Evolutionary conservation across 2,888 invertebrate genomes (phyloP), one percentile per base, ranked within the genome.

Genomic region (Formica aserva): DNA sequence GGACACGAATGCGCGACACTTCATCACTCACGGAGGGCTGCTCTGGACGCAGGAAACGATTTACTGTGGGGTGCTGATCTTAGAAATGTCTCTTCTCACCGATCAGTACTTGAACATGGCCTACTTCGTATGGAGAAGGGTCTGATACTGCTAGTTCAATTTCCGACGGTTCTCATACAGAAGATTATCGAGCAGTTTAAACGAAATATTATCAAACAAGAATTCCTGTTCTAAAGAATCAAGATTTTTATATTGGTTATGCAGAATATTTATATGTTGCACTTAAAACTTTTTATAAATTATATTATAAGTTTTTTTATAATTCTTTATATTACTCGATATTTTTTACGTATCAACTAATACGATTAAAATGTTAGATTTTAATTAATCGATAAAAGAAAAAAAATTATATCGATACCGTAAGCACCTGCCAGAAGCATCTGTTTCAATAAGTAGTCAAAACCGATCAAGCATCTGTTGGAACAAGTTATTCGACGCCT

Each of bases 1-100:
- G 32, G 95, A 94, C 66, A 90, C 90, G 67, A 94, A 93, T 80
- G 88, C 91, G 1, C 90, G 88, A 83, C 88, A 87, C 48, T 93
- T 94, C 72, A 91, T 93, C n/a, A 92, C 92, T 26, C 92, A 94
- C 60, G 93, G 92, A 38, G 93, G 93, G 71, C 82, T 93, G 8
- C 90, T 92, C 86, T 91, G 93, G 6, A 87, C 89, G n/a, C 90
- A 91, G 75, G 93, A 94, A 87, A 89, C 92, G 9, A 84, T 93
- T 67, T 90, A 90, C 35, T 90, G 88, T 67, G 92, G 89, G n/a
- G 91, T 94, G 38, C 93, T 93, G 5, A 90, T 93, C 88, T 88
- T 93, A n/a, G 92, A 91, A 18, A 86, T 94, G 62, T 92, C 93
- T 18, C 71, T 94, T 3, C 93, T 92, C 62, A 92, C 87, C 0